Base-by-base conservation (phyloP, 2,888 invertebrate species). In the Agrenia bidenticulata region DNA sequence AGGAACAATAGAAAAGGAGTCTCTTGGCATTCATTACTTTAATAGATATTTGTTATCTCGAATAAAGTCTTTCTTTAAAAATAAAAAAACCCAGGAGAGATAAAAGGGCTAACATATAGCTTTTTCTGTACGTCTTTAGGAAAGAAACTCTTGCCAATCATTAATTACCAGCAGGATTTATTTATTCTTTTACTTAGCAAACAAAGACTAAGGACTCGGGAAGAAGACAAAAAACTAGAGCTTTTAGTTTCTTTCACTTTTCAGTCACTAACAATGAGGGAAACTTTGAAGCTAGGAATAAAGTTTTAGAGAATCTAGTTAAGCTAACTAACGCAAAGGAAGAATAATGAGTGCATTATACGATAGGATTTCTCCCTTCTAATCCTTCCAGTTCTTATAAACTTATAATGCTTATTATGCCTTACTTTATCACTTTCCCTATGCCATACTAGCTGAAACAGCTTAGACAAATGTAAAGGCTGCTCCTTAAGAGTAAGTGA, bases 341-440 rank as follows among this genome's bases (percentile, higher is more conserved):
- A 67, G 67, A 67, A 57, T 67, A 67, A 67, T 67, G 67, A 67
- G 67, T 64, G 58, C 61, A 64, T 67, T 64, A 62, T 62, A 67
- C 63, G 51, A 59, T 11, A 37, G 57, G 41, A 19, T 57, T 57
- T 7, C 11, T 55, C 27, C 27, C 55, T 51, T 57, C 41, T 57
- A 57, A 37, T 57, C 57, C 57, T 23, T 41, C 41, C 19, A 19
- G 5, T 32, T 57, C 45, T 19, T 45, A 45, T 45, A 45, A 32
- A 32, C 32, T 32, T 32, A 11, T 32, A 32, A 32, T 7, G 11
- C 32, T 32, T 32, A 32, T 32, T 7, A 32, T 32, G 11, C 32
- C 11, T 32, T 32, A 32, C 32, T 32, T 32, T 32, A 32, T 4
- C 32, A 17, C 15, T 15, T 51, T 7, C 15, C 51, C 15, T 9